Conservation (phyloP, 2,113 vertebrate genomes). For the Cairina moschata region DNA sequence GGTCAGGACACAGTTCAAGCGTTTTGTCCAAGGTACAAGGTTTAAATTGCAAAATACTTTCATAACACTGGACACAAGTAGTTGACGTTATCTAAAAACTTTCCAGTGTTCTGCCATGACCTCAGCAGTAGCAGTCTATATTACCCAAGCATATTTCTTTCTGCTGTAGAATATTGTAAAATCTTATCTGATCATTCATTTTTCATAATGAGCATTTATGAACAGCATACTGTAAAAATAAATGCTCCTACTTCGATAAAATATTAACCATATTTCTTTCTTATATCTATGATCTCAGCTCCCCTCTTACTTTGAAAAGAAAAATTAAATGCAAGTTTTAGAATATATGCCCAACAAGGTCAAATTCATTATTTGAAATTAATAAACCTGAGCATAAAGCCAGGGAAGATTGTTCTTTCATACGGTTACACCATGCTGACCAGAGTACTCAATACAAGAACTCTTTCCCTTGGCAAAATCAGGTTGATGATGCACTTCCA, state of each 20-base stretch:
- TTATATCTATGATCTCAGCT: conserved; percentile 57
- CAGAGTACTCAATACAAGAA: not conserved
- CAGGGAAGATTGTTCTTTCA: not conserved
- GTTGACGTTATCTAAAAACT: not conserved
- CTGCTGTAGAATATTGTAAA: conserved; percentile 25
- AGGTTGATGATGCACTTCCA: not conserved
- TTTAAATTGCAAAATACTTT: not conserved
- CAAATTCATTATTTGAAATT: conserved; percentile 66
- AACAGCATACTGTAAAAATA: conserved; percentile 64
- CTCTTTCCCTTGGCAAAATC: not conserved
- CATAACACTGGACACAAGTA: not conserved
- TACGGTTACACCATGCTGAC: not conserved
- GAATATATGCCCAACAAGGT: conserved; percentile 12
- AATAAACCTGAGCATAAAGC: conserved; percentile 59
- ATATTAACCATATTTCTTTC: not conserved
- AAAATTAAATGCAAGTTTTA: conserved; percentile 55
- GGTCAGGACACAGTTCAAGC: not conserved
- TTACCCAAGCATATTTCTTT: not conserved
- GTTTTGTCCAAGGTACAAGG: not conserved
- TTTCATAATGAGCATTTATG: conserved; percentile 34
- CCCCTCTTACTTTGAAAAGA: conserved; percentile 61
- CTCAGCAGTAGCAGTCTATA: not conserved
- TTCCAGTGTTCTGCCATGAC: not conserved
- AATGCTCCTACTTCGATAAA: conserved; percentile 37
- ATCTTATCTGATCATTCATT: conserved; percentile 6